Evolutionary conservation across 1,140 invertebrate genomes (phyloP).

Genomic region (Carposina sasakii): DNA sequence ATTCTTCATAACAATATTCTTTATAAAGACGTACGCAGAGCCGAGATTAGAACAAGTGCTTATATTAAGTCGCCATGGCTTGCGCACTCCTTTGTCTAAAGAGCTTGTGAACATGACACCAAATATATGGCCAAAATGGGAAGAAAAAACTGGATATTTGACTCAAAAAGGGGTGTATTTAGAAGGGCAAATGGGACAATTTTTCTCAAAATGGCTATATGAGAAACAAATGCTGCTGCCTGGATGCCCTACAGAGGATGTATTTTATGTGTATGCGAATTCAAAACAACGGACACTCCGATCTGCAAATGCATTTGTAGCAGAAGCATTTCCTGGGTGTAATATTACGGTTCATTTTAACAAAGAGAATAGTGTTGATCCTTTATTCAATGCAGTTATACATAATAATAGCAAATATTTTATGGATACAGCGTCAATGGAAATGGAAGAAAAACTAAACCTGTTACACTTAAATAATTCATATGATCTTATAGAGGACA

Average conservation of each 20-base stretch:
- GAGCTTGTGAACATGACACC: slow-evolving; percentile 38
- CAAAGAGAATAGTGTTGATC: slow-evolving; percentile 37
- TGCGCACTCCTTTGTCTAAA: slow-evolving; percentile 49
- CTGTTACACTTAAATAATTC: slow-evolving; percentile 30
- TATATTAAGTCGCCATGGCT: slow-evolving; percentile 50
- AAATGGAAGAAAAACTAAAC: slow-evolving; percentile 40
- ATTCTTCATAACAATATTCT: no score
- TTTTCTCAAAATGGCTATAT: slow-evolving; percentile 39
- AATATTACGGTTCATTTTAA: slow-evolving; percentile 32
- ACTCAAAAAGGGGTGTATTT: slow-evolving; percentile 50
- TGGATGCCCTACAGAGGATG: slow-evolving; percentile 35
- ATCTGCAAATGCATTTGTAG: slow-evolving; percentile 47
- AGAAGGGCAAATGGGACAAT: slow-evolving; percentile 54
- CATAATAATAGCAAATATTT: slow-evolving; percentile 31
- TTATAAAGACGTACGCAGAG: no score
- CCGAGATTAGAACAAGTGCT: slow-evolving; percentile 51
- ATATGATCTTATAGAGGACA: slow-evolving; percentile 35
- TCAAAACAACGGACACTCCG: slow-evolving; percentile 42
- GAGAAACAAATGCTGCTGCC: slow-evolving; percentile 28
- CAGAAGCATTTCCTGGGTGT: slow-evolving; percentile 39
- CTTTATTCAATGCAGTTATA: slow-evolving; percentile 45
- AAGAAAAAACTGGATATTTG: slow-evolving; percentile 43
- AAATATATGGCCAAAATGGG: slow-evolving; percentile 47
- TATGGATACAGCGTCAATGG: slow-evolving; percentile 25
- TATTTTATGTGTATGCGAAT: slow-evolving; percentile 49